phyloP scores from a whole-genome alignment of 2,797 vertebrate species.

The Pantherophis alleghaniensis region DNA sequence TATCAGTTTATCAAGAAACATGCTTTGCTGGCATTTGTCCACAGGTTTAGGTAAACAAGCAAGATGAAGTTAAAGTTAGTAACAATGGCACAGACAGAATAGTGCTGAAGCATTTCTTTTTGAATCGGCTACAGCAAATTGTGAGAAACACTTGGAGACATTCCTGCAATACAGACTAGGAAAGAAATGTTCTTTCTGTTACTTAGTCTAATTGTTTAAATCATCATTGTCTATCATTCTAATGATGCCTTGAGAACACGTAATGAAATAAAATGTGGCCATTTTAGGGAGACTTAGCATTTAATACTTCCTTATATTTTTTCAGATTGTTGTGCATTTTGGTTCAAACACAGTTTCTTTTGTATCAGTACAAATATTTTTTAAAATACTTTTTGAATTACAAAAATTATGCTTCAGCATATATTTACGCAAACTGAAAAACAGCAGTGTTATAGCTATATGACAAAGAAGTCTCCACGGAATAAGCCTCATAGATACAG shows the following conservation, averaged over 20 bases:
- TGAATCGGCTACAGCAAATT: neutral
- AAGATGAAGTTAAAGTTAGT: neutral
- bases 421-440: neutral
- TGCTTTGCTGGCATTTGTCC: neutral
- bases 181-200: conserved; percentile 8
- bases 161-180: neutral
- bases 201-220: conserved; percentile 21
- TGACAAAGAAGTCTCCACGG: neutral
- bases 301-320: neutral
- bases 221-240: conserved; percentile 36
- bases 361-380: neutral
- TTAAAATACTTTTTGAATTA: neutral
- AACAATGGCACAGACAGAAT: neutral
- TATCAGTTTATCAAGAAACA: neutral
- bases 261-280: conserved; percentile 24
- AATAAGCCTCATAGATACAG: neutral
- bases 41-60: neutral
- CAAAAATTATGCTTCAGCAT: neutral
- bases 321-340: neutral
- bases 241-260: conserved; percentile 17
- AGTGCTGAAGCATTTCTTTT: neutral
- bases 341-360: neutral
- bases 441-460: neutral
- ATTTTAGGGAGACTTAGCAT: conserved; percentile 27
- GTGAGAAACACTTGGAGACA: neutral